Conservation (phyloP, 2,113 vertebrate species). For the Grantiella picta region DNA sequence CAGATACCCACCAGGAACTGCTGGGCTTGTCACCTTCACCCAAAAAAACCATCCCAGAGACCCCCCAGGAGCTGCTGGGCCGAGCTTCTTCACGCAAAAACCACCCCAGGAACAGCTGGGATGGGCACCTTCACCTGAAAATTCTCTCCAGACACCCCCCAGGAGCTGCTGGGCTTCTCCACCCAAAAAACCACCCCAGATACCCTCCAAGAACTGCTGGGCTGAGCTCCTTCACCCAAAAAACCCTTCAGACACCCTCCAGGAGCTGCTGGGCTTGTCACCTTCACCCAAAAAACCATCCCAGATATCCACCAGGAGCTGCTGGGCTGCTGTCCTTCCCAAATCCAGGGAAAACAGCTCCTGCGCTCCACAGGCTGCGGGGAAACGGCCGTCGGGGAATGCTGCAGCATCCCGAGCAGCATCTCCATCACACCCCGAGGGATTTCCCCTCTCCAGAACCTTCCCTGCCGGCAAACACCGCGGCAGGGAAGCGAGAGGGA, state of each 20-base stretch:
- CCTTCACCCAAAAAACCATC: not conserved
- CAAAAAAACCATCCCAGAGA: too few relatives aligned
- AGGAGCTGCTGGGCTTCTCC: too few relatives aligned
- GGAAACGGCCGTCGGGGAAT: not conserved
- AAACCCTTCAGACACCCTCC: too few relatives aligned
- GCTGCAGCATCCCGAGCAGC: not conserved
- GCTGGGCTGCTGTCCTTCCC: not conserved
- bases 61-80: too few relatives aligned
- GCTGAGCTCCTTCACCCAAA: not conserved
- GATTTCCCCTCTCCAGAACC: not conserved
- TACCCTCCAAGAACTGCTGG: too few relatives aligned
- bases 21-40: too few relatives aligned
- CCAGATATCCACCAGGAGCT: not conserved
- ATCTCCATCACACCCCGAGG: not conserved
- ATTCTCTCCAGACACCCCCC: too few relatives aligned
- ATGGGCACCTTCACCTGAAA: too few relatives aligned
- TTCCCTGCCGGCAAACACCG: not conserved
- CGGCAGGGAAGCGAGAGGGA: not conserved
- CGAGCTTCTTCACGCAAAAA: too few relatives aligned
- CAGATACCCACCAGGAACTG: too few relatives aligned
- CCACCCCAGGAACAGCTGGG: too few relatives aligned
- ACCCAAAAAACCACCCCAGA: too few relatives aligned
- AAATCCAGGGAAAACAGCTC: rapidly evolving
- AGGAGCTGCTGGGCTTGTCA: not conserved
- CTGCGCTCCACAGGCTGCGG: not conserved